phyloP scores from a whole-genome alignment of 2,797 vertebrate species.

The Enteromius viviparus region DNA sequence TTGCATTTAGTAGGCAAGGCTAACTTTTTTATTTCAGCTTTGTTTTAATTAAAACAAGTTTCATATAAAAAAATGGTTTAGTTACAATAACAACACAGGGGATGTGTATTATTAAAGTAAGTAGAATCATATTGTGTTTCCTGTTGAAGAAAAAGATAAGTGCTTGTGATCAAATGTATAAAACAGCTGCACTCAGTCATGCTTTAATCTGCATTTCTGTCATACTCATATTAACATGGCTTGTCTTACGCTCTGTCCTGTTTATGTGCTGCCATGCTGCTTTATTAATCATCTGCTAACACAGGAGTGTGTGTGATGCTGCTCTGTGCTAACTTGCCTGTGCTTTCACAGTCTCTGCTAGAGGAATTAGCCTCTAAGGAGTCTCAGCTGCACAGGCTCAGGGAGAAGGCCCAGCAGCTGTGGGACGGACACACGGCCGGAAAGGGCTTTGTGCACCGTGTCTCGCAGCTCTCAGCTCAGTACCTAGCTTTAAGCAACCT shows the following conservation, averaged over 20 bases:
- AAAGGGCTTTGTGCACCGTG: constrained; percentile 97
- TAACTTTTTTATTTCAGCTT: neutral
- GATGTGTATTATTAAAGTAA: neutral
- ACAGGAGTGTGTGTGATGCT: constrained; percentile 59
- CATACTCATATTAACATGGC: constrained; percentile 39
- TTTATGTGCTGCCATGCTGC: constrained; percentile 58
- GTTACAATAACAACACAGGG: neutral
- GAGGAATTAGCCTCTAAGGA: constrained; percentile 93
- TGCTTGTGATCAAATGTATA: neutral
- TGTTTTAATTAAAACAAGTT: neutral
- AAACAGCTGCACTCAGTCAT: constrained; percentile 17
- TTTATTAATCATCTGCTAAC: constrained; percentile 60
- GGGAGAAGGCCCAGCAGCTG: constrained; percentile 94
- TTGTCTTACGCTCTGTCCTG: constrained; percentile 46
- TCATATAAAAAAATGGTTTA: no score
- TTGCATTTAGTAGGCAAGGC: neutral
- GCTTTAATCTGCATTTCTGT: constrained; percentile 36
- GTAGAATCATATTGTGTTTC: neutral
- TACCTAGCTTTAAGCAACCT: constrained; percentile 96
- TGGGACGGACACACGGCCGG: constrained; percentile 95
- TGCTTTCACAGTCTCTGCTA: constrained; percentile 91
- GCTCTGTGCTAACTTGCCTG: constrained; percentile 77
- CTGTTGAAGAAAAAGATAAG: neutral
- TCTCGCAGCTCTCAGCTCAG: constrained; percentile 95
- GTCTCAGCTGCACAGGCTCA: constrained; percentile 90